phyloP scores from a whole-genome alignment of 2,113 vertebrate species.

The Mobula birostris region DNA sequence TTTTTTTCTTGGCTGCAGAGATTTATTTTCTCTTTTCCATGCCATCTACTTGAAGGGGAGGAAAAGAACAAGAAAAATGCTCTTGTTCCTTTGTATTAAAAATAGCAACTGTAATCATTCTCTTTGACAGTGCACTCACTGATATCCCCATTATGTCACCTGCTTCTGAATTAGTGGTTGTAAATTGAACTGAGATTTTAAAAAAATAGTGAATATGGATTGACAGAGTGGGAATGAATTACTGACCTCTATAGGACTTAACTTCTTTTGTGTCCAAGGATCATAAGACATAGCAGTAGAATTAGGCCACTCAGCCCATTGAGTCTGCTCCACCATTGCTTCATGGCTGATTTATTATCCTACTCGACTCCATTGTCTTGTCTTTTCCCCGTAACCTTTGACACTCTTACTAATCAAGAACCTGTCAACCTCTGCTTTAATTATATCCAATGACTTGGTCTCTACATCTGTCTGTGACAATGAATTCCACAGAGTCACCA shows the following conservation, averaged over 20 bases:
- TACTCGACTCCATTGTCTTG: too few species aligned
- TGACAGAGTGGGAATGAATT: background rate
- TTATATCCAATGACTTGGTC: too few species aligned
- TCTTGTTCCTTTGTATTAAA: conserved; percentile 7
- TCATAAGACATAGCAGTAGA: too few species aligned
- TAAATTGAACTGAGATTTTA: background rate
- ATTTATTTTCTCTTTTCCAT: conserved; percentile 16
- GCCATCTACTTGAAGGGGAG: background rate
- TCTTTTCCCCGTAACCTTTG: too few species aligned
- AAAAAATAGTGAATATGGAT: background rate
- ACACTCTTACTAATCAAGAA: too few species aligned
- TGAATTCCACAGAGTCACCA: too few species aligned
- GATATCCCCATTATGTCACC: conserved; percentile 31
- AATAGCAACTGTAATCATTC: conserved; percentile 21
- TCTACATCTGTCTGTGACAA: too few species aligned
- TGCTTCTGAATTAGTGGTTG: background rate
- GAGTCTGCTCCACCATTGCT: too few species aligned
- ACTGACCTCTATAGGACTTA: background rate
- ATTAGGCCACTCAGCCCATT: too few species aligned
- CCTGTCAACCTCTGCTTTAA: too few species aligned
- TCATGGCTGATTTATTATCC: too few species aligned
- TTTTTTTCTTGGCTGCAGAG: background rate
- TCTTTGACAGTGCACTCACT: background rate
- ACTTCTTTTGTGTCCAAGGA: background rate
- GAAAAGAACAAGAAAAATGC: background rate